Conservation (phyloP, 2,797 vertebrate species). For the Phrynocephalus guinanensis region DNA sequence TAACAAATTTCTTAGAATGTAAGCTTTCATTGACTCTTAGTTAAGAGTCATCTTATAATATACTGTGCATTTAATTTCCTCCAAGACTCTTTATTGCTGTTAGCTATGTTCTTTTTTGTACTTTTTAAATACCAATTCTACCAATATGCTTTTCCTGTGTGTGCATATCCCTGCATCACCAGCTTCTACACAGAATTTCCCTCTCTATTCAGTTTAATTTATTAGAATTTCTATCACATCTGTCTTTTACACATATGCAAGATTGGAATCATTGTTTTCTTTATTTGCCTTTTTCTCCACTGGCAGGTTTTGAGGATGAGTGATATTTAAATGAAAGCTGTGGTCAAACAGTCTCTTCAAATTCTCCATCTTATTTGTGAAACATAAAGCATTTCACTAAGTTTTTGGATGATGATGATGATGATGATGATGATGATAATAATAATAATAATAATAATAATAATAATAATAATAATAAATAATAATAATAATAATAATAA, state of each 20-base stretch:
- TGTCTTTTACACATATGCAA: background rate
- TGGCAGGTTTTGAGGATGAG: background rate
- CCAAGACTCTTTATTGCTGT: background rate
- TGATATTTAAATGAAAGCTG: background rate
- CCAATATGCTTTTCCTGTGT: slow-evolving; percentile 14
- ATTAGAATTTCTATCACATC: slow-evolving; percentile 75
- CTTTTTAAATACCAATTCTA: slow-evolving; percentile 31
- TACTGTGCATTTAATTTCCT: background rate
- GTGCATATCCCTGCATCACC: slow-evolving; percentile 51
- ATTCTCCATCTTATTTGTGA: background rate
- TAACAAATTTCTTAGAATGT: background rate
- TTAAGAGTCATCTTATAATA: no score
- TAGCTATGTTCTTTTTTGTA: background rate
- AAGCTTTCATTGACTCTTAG: background rate
- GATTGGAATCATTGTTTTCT: background rate
- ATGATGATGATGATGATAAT: no score
- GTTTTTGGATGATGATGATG: background rate
- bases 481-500: no score
- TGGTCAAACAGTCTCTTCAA: background rate
- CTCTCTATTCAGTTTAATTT: slow-evolving; percentile 68
- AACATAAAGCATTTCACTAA: background rate
- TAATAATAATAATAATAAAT: no score
- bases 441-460: no score
- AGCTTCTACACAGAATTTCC: slow-evolving; percentile 65
- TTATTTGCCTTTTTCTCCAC: background rate